These are phyloP conservation scores for Pachyramphus minor DNA, from an alignment of 2,113 vertebrate species.

Conservation along the genomic window DNA sequence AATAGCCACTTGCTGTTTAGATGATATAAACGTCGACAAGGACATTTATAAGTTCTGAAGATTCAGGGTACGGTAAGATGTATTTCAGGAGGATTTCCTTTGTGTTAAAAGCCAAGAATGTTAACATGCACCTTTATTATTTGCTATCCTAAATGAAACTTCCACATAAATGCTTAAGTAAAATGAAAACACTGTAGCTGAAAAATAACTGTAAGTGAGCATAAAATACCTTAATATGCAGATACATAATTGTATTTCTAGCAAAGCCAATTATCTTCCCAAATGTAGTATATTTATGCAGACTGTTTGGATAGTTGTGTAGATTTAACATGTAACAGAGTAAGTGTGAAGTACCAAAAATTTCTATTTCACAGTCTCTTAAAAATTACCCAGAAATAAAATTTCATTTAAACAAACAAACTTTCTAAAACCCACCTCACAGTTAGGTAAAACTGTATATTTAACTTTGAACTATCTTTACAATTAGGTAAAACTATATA, in stretches of 20 bases:
- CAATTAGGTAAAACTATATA: not conserved
- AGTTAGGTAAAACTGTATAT: not conserved
- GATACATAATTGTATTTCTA: constrained; percentile 17
- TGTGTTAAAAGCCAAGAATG: not conserved
- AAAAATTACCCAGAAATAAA: not conserved
- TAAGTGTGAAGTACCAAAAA: not conserved
- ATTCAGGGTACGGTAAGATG: not conserved
- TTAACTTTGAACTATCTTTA: not conserved
- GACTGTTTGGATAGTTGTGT: not conserved
- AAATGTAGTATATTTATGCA: constrained; percentile 14
- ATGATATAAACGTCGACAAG: not conserved
- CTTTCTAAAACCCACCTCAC: not conserved
- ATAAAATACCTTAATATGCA: constrained; percentile 34
- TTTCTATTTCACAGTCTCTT: not conserved
- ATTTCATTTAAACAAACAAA: not conserved
- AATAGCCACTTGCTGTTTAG: constrained; percentile 23
- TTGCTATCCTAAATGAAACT: not conserved
- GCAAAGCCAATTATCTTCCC: constrained; percentile 17
- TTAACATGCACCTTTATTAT: not conserved
- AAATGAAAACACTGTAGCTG: not conserved
- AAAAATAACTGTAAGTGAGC: constrained; percentile 22
- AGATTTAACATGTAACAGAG: not conserved
- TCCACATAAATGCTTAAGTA: not conserved
- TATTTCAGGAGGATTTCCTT: constrained; percentile 2
- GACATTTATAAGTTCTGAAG: not conserved